phyloP scores from a whole-genome alignment of 2,888 invertebrate species.

The Pteria penguin region DNA sequence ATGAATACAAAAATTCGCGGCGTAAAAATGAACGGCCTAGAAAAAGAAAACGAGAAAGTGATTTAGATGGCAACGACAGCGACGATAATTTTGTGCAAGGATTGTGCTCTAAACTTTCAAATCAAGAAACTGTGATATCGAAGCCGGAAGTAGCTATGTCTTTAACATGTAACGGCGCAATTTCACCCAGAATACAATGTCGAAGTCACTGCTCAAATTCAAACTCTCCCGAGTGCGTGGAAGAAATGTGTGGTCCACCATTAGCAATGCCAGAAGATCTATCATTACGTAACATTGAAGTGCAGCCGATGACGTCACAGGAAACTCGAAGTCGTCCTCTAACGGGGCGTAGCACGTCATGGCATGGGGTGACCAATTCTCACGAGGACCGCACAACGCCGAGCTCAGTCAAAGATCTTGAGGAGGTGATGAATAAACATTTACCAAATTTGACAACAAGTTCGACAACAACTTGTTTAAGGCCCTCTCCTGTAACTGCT shows the following conservation, averaged over 20 bases:
- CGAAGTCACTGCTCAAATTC: slow-evolving; percentile 8
- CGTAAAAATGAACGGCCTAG: slow-evolving; percentile 78
- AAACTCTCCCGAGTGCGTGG: slow-evolving; percentile 6
- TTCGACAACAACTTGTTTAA: neutral
- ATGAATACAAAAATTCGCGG: slow-evolving; percentile 69
- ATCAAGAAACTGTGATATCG: neutral
- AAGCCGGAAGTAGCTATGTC: neutral
- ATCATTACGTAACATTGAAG: slow-evolving; percentile 32
- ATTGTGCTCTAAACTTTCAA: neutral
- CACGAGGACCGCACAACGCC: slow-evolving; percentile 23
- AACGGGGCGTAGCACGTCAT: neutral
- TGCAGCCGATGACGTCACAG: neutral
- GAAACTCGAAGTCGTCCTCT: neutral
- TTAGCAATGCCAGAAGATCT: slow-evolving; percentile 58
- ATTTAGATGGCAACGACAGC: slow-evolving; percentile 35
- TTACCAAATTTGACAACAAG: slow-evolving; percentile 80
- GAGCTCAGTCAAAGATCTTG: slow-evolving; percentile 91
- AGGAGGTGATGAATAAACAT: slow-evolving; percentile 98
- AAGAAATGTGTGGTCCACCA: neutral
- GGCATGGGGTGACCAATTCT: neutral
- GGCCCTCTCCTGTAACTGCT: neutral
- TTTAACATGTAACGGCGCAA: neutral
- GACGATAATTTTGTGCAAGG: slow-evolving; percentile 9
- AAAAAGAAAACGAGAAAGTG: slow-evolving; percentile 70
- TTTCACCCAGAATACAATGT: neutral